Conservation (phyloP, 23 tunicate species). For the Styela clava region DNA sequence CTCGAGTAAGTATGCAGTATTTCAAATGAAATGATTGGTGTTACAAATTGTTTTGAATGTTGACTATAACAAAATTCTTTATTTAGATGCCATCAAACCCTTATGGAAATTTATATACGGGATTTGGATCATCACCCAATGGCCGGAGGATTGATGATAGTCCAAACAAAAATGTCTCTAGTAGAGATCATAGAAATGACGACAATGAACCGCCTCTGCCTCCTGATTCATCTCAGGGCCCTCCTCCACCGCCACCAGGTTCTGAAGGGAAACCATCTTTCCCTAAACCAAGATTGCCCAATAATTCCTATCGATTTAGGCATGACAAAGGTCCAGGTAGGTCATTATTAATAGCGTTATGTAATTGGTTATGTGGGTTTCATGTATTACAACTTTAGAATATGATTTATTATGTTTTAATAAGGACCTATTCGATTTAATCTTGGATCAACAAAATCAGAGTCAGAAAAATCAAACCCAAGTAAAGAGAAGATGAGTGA, state of each 20-base stretch:
- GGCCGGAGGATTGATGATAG: background rate
- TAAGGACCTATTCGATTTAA: conserved; percentile 58
- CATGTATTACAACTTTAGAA: no score
- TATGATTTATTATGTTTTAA: no score
- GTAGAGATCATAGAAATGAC: background rate
- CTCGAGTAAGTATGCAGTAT: background rate
- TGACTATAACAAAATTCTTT: background rate
- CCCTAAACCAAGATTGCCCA: conserved; percentile 7
- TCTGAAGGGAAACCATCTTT: conserved; percentile 5
- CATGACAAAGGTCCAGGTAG: no score
- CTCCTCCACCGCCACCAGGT: conserved; percentile 26
- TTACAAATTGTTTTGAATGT: background rate
- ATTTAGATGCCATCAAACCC: background rate
- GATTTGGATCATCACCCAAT: conserved; percentile 1
- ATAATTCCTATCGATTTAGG: no score
- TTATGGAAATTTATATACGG: conserved; percentile 2
- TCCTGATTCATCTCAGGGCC: conserved; percentile 18
- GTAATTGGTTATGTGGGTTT: no score
- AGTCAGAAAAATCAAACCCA: conserved; percentile 12
- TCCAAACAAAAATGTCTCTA: background rate
- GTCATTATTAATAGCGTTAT: no score
- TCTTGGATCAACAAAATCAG: conserved; percentile 9
- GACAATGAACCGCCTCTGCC: conserved; percentile 39
- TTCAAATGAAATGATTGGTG: background rate
- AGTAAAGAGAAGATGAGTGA: background rate